Percentiles rank a stretch among this genome's conserved stretches.
These are phyloP conservation scores for Proteles cristata DNA, from an alignment of 2,113 vertebrate genomes.

Conservation along the genomic window DNA sequence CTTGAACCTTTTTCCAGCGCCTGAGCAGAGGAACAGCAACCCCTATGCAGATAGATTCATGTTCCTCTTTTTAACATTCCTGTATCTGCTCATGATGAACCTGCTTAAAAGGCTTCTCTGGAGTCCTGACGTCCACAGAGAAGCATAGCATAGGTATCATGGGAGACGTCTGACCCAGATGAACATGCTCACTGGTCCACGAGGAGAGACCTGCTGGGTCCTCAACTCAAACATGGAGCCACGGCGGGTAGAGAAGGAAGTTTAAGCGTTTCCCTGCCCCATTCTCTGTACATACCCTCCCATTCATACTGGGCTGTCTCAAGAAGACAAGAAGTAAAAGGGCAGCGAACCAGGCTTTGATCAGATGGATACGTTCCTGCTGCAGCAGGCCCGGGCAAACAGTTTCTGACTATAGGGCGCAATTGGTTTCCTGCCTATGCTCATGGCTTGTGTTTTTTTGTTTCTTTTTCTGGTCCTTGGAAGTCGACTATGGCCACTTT, in stretches of 20 bases:
- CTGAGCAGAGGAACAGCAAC: neutral
- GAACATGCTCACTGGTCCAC: neutral
- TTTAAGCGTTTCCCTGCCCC: neutral
- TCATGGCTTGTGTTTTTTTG: neutral
- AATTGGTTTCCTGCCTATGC: neutral
- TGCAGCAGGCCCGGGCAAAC: neutral
- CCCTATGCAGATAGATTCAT: neutral
- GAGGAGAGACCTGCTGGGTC: neutral
- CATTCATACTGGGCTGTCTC: neutral
- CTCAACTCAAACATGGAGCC: neutral
- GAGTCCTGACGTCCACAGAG: neutral
- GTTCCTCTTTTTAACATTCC: neutral
- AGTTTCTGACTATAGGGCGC: neutral
- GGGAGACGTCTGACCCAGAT: neutral
- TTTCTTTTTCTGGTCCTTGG: neutral
- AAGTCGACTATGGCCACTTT: neutral
- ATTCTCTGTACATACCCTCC: neutral
- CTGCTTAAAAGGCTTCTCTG: slow-evolving; percentile 18
- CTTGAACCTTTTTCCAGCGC: neutral
- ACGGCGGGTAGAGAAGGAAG: neutral
- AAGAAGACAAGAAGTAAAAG: neutral
- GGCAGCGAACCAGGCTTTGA: neutral
- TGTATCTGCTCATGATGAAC: neutral
- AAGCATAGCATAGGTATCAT: neutral
- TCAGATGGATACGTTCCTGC: neutral